These are phyloP conservation scores for Oenanthe melanoleuca DNA, from an alignment of 2,113 vertebrate genomes.

Conservation along the genomic window DNA sequence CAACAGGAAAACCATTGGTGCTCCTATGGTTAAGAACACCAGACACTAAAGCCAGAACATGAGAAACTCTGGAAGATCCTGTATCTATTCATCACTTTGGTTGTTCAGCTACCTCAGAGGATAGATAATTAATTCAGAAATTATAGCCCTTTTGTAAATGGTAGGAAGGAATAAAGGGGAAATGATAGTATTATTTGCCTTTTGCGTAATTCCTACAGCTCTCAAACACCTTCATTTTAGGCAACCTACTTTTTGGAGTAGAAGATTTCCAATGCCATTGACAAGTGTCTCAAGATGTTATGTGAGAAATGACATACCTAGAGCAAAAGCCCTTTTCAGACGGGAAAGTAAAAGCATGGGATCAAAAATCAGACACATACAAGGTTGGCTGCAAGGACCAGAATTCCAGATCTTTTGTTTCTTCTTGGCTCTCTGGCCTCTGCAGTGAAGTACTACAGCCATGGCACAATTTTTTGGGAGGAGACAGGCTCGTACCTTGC, in stretches of 20 bases:
- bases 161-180: neutral
- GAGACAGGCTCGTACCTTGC: neutral
- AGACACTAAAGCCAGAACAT: neutral
- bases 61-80: neutral
- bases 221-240: neutral
- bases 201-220: neutral
- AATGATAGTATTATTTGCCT: neutral
- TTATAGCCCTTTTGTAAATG: neutral
- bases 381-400: neutral
- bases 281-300: neutral
- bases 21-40: neutral
- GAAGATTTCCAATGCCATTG: neutral
- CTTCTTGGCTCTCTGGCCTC: neutral
- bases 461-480: neutral
- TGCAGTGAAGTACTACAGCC: neutral
- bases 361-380: neutral
- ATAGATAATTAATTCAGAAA: neutral
- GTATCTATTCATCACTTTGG: neutral
- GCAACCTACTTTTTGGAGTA: neutral
- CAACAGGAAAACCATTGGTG: neutral
- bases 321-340: neutral
- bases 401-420: neutral
- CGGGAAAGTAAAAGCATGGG: neutral
- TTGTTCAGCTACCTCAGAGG: neutral
- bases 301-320: neutral